Evolutionary conservation across 2,888 invertebrate species (phyloP), one percentile per base, ranked within the genome.

Genomic region (Drosophila flavopinicola): DNA sequence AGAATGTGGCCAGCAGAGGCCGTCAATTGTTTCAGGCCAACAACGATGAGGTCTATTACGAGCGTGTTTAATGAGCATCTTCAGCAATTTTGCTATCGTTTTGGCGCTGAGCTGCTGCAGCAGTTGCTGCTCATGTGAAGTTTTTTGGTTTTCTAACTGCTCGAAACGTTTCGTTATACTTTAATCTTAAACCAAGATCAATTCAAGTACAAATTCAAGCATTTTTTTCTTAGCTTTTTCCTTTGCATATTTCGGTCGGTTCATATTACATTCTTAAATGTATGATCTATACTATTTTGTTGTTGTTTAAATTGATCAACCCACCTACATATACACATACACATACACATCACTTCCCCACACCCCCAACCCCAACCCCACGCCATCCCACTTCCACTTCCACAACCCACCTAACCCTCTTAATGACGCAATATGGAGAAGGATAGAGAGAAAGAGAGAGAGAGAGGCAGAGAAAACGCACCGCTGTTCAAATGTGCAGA

Each of bases 1-100:
- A 91, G 7, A 93, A 93, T 85, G 92, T 93, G 66, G 90, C 89
- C 54, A 92, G 92, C 54, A 93, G 92, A 70, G 87, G 93, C 74
- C 88, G 90, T 73, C 91, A 90, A 83, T 89, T 92, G n/a, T 89
- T 90, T 82, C 84, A 84, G 59, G 52, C 78, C 42, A 44, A 54
- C 33, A 44, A 57, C 30, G 61, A 85, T 60, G 83, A 88, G 56
- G 74, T 85, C 59, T 66, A 88, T 66, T 89, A 78, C 61, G 88
- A 89, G 69, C 88, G 89, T 61, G 45, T 87, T 56, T 90, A 87
- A 71, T 15, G 65, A 58, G 23, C 27, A 67, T 10, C 29, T 74
- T 10, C 75, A 68, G 41, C 66, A 66, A 32, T 64, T 71, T 30
- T 66, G 54, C 54, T 75, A 70, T 61, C 77, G 79, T 47, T 73